Base-by-base conservation (phyloP, 2,797 vertebrate species). In the Manis crassicaudata region DNA sequence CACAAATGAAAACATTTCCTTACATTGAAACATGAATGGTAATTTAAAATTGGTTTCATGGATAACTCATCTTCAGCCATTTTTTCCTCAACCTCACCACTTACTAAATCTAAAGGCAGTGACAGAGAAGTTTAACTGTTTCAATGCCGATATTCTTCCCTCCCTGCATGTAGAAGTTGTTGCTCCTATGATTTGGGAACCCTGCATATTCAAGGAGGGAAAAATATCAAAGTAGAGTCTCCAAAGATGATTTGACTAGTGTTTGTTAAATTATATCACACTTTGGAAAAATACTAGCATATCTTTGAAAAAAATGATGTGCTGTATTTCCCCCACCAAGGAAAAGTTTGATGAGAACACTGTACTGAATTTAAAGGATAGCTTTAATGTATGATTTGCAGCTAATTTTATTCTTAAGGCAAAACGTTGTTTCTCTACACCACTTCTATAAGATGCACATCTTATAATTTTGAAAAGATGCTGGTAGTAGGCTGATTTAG, bases 21-120 rank as follows among this genome's bases (percentile, higher is more conserved):
- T 97, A 97, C 98, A 98, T 99, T 98, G 97, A 97, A 98, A 98
- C 98, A 98, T 98, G 98, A 98, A 98, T 98, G 98, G 95, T 97
- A 95, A 97, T 98, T 98, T 98, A 98, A 98, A 98, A 97, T 96
- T 97, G 94, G 97, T 98, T 98, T 98, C 98, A 98, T 98, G 97
- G 98, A 98, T 97, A 97, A 97, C 97, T 98, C 98, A 99, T 99
- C 98, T 98, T 97, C 98, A 97, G 93, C 98, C 88, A 98, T 98
- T 98, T 97, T 91, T 90, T 40, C 96, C 35, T 95, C 96, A 97
- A 90, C 97, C 95, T 98, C 96, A 98, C 97, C 96, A 97, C 93
- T 96, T 95, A 97, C 91, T 97, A 87, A 98, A 88, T 75, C 40
- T 23, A 88, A 92, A 94, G 72, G 58, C 77, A 96, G 87, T 32